Evolutionary conservation across 1,140 invertebrate species (phyloP), one percentile per base, ranked within the genome.

Genomic region (Drosophila rufa): DNA sequence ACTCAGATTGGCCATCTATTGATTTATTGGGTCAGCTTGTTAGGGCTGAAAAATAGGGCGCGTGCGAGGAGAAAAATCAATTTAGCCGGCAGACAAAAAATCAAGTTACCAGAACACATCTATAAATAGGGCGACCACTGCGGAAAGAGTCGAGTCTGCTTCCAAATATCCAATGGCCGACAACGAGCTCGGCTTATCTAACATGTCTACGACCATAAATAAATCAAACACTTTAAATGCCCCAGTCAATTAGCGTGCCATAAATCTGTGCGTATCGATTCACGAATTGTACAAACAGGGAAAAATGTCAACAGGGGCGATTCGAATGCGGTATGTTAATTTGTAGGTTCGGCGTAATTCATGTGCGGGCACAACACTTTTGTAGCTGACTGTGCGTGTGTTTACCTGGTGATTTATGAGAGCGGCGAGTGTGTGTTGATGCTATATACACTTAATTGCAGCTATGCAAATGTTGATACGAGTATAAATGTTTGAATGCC

Each of bases 181-280:
- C 59, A 60, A 53, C 19, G 15, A 30, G 36, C 19, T 4, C 6
- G 42, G 58, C 64, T 45, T 61, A 45, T 65, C 62, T 17, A 27
- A 2, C 61, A 27, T 51, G 66, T 69, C 61, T 43, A 14, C 15
- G 33, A 12, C 58, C 79, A 80, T 76, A 79, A 89, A 83, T 87
- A 87, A 87, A 78, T 80, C 68, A 74, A 66, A 69, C 65, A 67
- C 80, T 89, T 87, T 78, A 80, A 87, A 67, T 64, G 73, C 57
- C 22, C 73, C 45, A 47, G 64, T 71, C 73, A 87, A 87, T 89
- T 87, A 83, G 68, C 65, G 48, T 56, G 61, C 64, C 30, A 87
- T 71, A 80, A 68, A 71, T 58, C 76, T 51, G 60, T 61, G 48
- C 53, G 66, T 89, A 89, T 87, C 73, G 83, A 87, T 83, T 87